Evolutionary conservation across 2,888 invertebrate species (phyloP), one percentile per base, ranked within the genome.

Genomic region (Microchrysa polita): DNA sequence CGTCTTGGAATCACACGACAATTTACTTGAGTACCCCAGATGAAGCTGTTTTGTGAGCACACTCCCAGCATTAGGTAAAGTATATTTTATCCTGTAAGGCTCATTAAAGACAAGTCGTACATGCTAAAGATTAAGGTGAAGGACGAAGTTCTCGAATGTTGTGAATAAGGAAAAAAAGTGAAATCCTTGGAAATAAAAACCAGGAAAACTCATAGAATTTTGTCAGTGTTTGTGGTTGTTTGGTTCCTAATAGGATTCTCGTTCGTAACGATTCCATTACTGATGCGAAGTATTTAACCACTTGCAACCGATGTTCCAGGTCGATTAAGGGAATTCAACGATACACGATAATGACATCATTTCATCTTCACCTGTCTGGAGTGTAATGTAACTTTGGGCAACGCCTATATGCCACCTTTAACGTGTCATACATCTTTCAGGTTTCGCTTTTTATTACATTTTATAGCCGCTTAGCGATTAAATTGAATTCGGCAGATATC

Each of bases 401-500:
- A 34, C 27, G 27, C 27, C 27, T 34, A 34, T n/a, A n/a, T 34
- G 27, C 27, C 27, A 34, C 27, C 27, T 34, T 34, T 34, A 34
- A 34, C 27, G 27, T 34, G 27, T 34, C 27, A 34, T 34, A 34
- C 27, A 34, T 34, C 2, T 34, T 34, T 34, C 27, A 34, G 27
- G 4, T 34, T 34, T 34, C 27, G 23, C 12, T 23, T 23, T 18
- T 27, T 18, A 10, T 34, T 22, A 4, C 10, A 60, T 60, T 60
- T 60, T 60, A 60, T 60, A n/a, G 60, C 27, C 20, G 18, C 22
- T 55, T 55, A 60, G 10, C 10, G 60, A 60, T 60, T 60, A 60
- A 60, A 60, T 60, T 60, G 60, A 60, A 60, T 60, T 60, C 27
- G 20, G 22, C 16, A 34, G 14, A 60, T 18, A 23, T 55, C 14